Conservation (phyloP, 2,797 vertebrate species). For the Peromyscus melanophrys region DNA sequence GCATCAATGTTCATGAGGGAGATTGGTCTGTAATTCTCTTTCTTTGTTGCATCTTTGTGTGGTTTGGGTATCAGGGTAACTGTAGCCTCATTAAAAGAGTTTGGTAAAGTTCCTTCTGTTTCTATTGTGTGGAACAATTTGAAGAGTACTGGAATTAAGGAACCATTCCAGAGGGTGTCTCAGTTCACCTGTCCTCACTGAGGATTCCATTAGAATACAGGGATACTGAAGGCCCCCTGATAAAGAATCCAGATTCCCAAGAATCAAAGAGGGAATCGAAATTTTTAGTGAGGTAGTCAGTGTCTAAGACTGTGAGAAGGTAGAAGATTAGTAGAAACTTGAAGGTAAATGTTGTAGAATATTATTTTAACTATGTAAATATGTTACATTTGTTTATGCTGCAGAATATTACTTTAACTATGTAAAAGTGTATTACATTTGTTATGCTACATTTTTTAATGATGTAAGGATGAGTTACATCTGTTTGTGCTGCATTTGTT, state of each 20-base stretch:
- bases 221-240: not conserved
- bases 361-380: not conserved
- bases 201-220: not conserved
- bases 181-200: too few relatives aligned
- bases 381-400: not conserved
- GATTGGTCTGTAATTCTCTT: too few relatives aligned
- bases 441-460: not conserved
- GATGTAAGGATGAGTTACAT: not conserved
- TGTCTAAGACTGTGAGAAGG: too few relatives aligned
- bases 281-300: rapidly evolving
- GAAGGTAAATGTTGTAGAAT: not conserved
- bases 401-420: too few relatives aligned
- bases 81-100: too few relatives aligned
- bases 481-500: not conserved
- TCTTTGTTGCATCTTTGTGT: too few relatives aligned
- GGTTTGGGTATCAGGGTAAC: too few relatives aligned
- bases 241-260: not conserved
- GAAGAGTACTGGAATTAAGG: not conserved
- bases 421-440: too few relatives aligned
- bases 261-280: not conserved
- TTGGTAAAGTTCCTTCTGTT: too few relatives aligned
- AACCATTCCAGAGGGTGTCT: not conserved
- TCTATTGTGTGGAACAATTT: too few relatives aligned
- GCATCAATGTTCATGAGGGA: too few relatives aligned
- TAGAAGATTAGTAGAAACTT: not conserved